These are phyloP conservation scores for Abrostola triplasia DNA, from an alignment of 2,888 invertebrate genomes.

Conservation along the genomic window DNA sequence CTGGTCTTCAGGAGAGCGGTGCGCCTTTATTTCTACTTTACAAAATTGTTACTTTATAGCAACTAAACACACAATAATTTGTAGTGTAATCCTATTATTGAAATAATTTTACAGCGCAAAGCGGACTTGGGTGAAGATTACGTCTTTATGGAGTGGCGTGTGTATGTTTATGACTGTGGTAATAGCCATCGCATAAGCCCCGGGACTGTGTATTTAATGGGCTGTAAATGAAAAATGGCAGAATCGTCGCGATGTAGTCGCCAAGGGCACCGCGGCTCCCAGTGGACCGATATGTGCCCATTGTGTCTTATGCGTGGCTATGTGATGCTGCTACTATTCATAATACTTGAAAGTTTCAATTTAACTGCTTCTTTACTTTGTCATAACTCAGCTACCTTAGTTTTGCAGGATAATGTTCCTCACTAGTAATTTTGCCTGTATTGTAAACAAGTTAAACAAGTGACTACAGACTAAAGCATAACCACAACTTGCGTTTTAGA, in stretches of 20 bases:
- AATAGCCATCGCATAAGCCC: slow-evolving; percentile 70
- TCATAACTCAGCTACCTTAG: no score
- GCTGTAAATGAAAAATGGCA: slow-evolving; percentile 79
- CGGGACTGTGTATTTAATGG: slow-evolving; percentile 73
- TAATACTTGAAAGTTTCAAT: no score
- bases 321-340: slow-evolving; percentile 47
- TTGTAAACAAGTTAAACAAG: no score
- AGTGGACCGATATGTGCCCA: slow-evolving; percentile 51
- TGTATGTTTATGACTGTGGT: slow-evolving; percentile 73
- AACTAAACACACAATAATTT: slow-evolving; percentile 37
- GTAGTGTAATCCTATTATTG: slow-evolving; percentile 45
- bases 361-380: no score
- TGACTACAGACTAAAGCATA: no score
- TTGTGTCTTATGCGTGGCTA: slow-evolving; percentile 64
- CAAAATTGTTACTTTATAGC: slow-evolving; percentile 27
- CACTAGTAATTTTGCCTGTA: no score
- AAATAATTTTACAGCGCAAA: slow-evolving; percentile 49
- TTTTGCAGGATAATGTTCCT: no score
- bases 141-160: slow-evolving; percentile 51
- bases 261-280: slow-evolving; percentile 56
- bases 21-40: slow-evolving; percentile 22
- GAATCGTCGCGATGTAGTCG: slow-evolving; percentile 65
- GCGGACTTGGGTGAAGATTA: slow-evolving; percentile 38
- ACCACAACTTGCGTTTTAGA: no score
- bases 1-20: slow-evolving; percentile 8